A percentile compares a stretch with the other conserved stretches of the same genome.
Evolutionary conservation across 35 echinoderm and acorn worm species (phyloP).

Genomic region (Apostichopus californicus): DNA sequence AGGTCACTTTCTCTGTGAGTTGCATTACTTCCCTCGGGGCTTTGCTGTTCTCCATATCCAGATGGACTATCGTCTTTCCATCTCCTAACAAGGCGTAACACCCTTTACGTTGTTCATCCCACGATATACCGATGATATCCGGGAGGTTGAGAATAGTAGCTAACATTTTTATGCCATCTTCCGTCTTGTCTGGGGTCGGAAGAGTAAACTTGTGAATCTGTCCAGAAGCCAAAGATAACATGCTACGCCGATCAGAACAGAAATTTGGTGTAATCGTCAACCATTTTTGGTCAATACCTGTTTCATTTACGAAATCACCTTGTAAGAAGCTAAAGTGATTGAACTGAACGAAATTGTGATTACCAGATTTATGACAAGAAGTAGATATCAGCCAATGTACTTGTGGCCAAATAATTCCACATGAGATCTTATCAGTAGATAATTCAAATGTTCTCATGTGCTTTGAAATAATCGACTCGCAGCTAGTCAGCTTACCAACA

Average conservation of each 20-base stretch:
- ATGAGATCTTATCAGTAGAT: background rate
- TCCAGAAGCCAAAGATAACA: background rate
- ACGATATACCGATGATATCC: background rate
- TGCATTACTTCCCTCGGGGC: background rate
- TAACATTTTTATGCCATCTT: background rate
- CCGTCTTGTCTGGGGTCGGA: background rate
- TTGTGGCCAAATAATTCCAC: background rate
- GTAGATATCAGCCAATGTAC: background rate
- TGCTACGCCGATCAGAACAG: background rate
- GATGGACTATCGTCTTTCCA: background rate
- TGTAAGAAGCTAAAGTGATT: background rate
- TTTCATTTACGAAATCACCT: background rate
- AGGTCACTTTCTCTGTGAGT: background rate
- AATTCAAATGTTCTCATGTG: background rate
- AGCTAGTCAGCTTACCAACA: background rate
- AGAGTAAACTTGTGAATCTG: background rate
- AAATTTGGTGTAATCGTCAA: background rate
- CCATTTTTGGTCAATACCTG: slow-evolving; percentile 2
- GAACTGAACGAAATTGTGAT: background rate
- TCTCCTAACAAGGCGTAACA: background rate
- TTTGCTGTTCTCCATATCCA: background rate
- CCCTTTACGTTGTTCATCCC: background rate
- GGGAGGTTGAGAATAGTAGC: background rate
- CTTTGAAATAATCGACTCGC: background rate
- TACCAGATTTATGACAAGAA: background rate